Evolutionary conservation across 2,113 vertebrate species (phyloP), one percentile per base, ranked within the genome.

Genomic region (Lasiurus cinereus): DNA sequence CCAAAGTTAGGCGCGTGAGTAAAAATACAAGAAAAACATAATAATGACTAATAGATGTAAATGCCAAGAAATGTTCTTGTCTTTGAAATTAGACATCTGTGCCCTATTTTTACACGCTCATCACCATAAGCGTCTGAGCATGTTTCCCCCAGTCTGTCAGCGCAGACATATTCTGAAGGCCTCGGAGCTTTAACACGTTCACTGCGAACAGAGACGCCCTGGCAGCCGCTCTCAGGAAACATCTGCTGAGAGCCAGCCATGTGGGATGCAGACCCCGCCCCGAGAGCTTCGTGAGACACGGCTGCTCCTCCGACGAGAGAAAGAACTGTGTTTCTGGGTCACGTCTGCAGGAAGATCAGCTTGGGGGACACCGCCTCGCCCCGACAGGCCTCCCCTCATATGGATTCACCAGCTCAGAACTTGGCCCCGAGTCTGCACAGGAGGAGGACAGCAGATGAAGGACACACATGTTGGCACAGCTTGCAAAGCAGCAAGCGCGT

Each of bases 71-170:
- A 98, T 97, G 94, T 98, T 98, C 98, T 92, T 98, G 97, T 97
- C 98, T 98, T 98, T 98, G 94, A 98, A 98, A 98, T 97, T 98
- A 98, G 98, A 98, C 98, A 98, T 98, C 98, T 98, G 98, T 97
- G 98, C 87, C 98, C 98, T 98, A 97, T 98, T 98, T 98, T 98
- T 98, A 98, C 98, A 97, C 90, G 97, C 97, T 98, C 97, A 98
- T 98, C 97, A 82, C 73, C 97, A 93, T 97, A 98, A 98, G 97
- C 92, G 84, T 96, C 98, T 98, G 97, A 98, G 96, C 97, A 97
- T 98, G 97, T 98, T 98, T 98, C 70, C 85, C 93, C 92, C 95
- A 93, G 85, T 97, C 96, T 98, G 96, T 98, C 97, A 98, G 97
- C 97, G 83, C 83, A 97, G 94, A 97, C 94, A 93, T 94, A 97